Percentiles rank a stretch among this genome's conserved stretches.
Conservation (phyloP, 2,797 vertebrate species). For the Amblyraja radiata region DNA sequence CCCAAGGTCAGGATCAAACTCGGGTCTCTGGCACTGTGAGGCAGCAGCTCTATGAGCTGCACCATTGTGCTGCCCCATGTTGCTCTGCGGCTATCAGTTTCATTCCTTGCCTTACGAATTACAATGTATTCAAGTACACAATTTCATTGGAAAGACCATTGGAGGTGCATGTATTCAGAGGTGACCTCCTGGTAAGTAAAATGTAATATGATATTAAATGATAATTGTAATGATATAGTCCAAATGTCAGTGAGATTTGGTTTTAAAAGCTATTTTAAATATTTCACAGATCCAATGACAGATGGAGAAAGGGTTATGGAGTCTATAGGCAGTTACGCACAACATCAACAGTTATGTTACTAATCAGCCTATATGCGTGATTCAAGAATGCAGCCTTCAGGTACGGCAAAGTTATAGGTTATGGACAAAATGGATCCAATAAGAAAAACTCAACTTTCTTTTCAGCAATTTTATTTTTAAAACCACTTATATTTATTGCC, state of each 20-base stretch:
- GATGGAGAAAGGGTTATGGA: neutral
- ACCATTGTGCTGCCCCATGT: no score
- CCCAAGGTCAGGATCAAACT: no score
- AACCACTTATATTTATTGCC: no score
- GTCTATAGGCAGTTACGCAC: no score
- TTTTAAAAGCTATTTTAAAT: conserved; percentile 1
- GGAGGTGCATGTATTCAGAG: neutral
- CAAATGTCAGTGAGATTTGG: neutral
- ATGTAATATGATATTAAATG: neutral
- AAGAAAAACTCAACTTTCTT: no score
- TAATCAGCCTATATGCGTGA: neutral
- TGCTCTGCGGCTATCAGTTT: neutral
- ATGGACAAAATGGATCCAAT: no score
- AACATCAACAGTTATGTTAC: neutral
- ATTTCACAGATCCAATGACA: neutral
- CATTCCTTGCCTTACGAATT: neutral
- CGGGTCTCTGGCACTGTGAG: no score
- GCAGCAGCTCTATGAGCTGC: no score
- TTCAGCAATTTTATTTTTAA: no score
- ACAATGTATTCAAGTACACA: neutral
- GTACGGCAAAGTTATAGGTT: no score
- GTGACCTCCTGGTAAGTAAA: neutral
- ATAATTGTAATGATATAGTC: neutral
- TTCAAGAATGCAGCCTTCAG: neutral
- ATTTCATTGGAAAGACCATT: neutral